Percentiles rank a stretch among this genome's conserved stretches.
phyloP scores from a whole-genome alignment of 2,797 vertebrate genomes.

The Dryobates pubescens region DNA sequence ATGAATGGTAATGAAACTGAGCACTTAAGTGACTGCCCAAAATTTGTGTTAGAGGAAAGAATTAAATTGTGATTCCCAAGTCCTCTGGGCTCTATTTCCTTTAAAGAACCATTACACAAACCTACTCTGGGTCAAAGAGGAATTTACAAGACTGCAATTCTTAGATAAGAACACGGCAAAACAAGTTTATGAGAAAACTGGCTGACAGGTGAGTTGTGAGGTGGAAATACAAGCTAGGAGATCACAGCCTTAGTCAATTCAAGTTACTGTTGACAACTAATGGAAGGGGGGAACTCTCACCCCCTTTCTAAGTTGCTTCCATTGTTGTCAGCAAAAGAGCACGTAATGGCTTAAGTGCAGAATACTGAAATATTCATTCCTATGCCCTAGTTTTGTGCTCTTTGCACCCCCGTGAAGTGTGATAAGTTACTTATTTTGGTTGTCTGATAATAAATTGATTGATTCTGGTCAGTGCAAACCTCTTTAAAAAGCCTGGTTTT shows the following conservation, averaged over 20 bases:
- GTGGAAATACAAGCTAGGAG: not conserved
- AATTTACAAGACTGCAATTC: not conserved
- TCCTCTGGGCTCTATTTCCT: not conserved
- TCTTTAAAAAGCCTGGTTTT: slow-evolving; percentile 60
- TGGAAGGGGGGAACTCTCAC: not conserved
- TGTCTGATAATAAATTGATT: slow-evolving; percentile 77
- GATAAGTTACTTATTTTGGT: slow-evolving; percentile 65
- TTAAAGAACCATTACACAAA: not conserved
- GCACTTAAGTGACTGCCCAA: not conserved
- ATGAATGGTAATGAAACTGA: not conserved
- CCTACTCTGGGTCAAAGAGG: not conserved
- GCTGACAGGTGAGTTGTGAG: not conserved
- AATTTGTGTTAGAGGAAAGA: not conserved
- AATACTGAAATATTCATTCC: slow-evolving; percentile 74
- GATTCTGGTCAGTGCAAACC: slow-evolving; percentile 53
- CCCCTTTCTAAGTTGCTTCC: not conserved
- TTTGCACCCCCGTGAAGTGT: slow-evolving; percentile 17
- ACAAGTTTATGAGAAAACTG: not conserved
- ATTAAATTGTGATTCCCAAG: not conserved
- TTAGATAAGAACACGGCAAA: not conserved
- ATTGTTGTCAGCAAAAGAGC: not conserved
- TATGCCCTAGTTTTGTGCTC: slow-evolving; percentile 56
- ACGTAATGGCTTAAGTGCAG: slow-evolving; percentile 13
- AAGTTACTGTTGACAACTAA: not conserved
- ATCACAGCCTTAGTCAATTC: not conserved